Evolutionary conservation across 2,113 vertebrate species (phyloP).

Genomic region (Apodemus sylvaticus): DNA sequence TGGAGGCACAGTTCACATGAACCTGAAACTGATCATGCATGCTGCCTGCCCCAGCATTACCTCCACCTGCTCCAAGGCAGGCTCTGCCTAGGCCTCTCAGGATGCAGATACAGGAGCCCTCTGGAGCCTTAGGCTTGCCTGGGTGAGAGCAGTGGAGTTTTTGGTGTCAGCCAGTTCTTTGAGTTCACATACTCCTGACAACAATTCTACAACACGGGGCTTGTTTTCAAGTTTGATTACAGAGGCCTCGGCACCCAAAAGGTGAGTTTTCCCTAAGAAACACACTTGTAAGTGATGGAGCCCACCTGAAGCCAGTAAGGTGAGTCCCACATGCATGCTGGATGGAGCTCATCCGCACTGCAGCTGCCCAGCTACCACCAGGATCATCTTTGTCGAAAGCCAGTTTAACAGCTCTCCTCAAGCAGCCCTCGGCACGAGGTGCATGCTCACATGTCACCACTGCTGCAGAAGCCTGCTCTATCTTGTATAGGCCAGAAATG

Average conservation of each 20-base stretch:
- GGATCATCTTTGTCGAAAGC: not conserved
- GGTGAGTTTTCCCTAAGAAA: not conserved
- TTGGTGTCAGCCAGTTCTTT: not conserved
- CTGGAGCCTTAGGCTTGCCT: not conserved
- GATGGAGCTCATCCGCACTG: not conserved
- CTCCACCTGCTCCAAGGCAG: not conserved
- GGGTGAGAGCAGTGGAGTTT: not conserved
- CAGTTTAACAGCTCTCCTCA: not conserved
- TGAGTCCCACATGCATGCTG: not conserved
- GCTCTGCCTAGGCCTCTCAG: not conserved
- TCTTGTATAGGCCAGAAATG: not conserved
- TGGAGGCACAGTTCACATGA: not conserved
- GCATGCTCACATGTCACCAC: not conserved
- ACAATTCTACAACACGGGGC: not conserved
- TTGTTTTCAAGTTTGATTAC: not conserved
- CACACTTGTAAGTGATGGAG: not conserved
- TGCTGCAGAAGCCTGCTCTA: not conserved
- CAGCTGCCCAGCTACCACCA: not conserved
- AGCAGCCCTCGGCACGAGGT: not conserved
- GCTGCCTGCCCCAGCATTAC: too few relatives aligned
- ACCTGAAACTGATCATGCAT: not conserved
- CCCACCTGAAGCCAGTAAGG: too few relatives aligned
- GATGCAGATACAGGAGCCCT: accelerated
- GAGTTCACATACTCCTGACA: not conserved
- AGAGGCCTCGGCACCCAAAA: not conserved